These are phyloP conservation scores for Puffinus mauretanicus DNA, from an alignment of 2,113 vertebrate species.

Conservation along the genomic window DNA sequence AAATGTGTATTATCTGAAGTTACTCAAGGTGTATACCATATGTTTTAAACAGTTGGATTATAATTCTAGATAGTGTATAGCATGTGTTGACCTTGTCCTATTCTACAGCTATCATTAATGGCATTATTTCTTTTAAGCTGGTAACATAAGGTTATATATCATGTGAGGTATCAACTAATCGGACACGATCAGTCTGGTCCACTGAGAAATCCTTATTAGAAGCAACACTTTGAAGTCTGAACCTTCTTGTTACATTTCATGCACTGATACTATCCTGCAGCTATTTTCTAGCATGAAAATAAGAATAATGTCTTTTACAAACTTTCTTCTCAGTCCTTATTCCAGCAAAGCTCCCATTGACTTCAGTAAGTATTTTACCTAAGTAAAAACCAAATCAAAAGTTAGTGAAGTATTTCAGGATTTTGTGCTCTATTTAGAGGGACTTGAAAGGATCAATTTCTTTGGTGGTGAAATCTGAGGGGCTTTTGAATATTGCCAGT, in stretches of 20 bases:
- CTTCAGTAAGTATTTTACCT: background rate
- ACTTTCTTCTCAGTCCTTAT: background rate
- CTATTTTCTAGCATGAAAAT: slow-evolving; percentile 16
- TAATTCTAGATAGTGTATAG: background rate
- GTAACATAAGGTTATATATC: background rate
- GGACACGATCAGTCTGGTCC: background rate
- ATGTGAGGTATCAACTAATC: background rate
- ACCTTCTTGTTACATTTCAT: slow-evolving; percentile 3
- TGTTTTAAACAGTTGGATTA: background rate
- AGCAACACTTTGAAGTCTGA: background rate
- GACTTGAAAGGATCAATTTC: background rate
- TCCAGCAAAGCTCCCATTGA: background rate
- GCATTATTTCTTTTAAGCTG: background rate
- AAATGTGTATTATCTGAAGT: background rate
- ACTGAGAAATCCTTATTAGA: background rate
- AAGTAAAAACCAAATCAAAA: background rate
- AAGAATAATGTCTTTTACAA: background rate
- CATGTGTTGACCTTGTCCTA: background rate
- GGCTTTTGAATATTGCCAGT: background rate
- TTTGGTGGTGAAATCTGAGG: background rate
- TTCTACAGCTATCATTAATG: background rate
- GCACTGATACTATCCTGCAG: background rate
- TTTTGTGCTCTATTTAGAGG: background rate
- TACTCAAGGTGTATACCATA: background rate
- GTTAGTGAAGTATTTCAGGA: background rate